Evolutionary conservation across 2,113 vertebrate genomes (phyloP), one percentile per base, ranked within the genome.

Genomic region (Cathartes aura): DNA sequence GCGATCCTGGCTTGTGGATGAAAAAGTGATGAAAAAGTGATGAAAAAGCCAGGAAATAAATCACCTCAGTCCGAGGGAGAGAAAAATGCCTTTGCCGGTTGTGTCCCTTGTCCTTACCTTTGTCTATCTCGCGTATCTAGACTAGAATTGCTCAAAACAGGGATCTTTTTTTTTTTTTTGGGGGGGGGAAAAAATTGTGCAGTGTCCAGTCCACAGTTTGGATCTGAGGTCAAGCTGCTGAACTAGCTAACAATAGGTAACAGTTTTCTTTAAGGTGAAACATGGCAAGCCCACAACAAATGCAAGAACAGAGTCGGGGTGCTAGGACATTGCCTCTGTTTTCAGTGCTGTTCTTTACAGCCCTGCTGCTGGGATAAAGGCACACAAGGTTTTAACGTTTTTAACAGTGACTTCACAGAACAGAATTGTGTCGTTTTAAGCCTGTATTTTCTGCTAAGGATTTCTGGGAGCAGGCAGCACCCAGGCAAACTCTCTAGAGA

Each of bases 241-340:
- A 11, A 24, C 9, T 53, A 48, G 21, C 48, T 20, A 3, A 27
- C 15, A 26, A 15, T 0, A 47, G 50, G 64, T 0, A 40, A 6
- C 13, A 18, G n/a, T 8, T 26, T 42, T 76, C 52, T 5, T 17
- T 40, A 63, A 70, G 73, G n/a, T 52, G 13, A 48, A 43, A 15
- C 72, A 27, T 0, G 4, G 32, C 60, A 60, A 73, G 47, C 38
- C 13, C 34, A 50, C 42, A n/a, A 22, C 21, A 55, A 52, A 9
- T 0, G 3, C 40, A 12, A 6, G 53, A 55, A 13, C n/a, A 48
- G 5, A 47, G 43, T 0, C 5, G 0, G 3, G 34, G 29, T 3
- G 14, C 45, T 2, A 52, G 32, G 38, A 53, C 42, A 12, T 15
- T 4, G 34, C 38, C 55, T 47, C 32, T 29, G 14, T 3, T 23